Base-by-base conservation (phyloP, 2,888 invertebrate species). In the Sturmia bella region DNA sequence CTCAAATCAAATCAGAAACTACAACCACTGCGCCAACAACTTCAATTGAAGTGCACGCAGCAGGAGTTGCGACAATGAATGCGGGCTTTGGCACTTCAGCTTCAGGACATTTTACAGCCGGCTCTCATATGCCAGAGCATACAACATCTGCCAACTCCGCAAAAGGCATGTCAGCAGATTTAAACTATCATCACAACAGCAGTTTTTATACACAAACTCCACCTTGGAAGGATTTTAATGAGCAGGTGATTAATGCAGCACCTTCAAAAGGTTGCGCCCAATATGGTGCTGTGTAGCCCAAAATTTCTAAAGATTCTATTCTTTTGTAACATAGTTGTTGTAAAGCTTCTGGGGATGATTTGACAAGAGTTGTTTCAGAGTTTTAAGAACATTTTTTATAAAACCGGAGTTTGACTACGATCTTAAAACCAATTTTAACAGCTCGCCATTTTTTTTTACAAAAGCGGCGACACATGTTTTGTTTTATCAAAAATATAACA, bases 191-290 rank as follows among this genome's bases (percentile, higher is more conserved):
- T 85, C 90, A 90, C 52, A 88, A 86, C 57, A 91, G 91, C 84
- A 91, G 91, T 83, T 91, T 90, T 84, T 91, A 89, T 76, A 87
- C 89, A 12, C 91, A 91, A 64, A 91, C 91, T 39, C 90, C 91
- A 50, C 91, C 91, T 9, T 91, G 91, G 91, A 91, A 90, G 86
- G 91, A 91, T 70, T 91, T 88, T 75, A 88, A 77, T 48, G 91
- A 91, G 84, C 90, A 90, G 79, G 75, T 87, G 64, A 85, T 86
- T 63, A 88, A 88, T 76, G 81, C 77, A 24, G 81, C 73, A 61
- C 37, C 70, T 6, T 0, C 74, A 12, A 82, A 82, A 61, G 59
- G 74, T 76, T 87, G 85, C 68, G 86, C 86, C 24, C 85, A 86
- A 39, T 89, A 85, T 72, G 82, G 87, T 21, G 84, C 85, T 21